phyloP scores from a whole-genome alignment of 2,113 vertebrate species.

The Antechinus stuartii region DNA sequence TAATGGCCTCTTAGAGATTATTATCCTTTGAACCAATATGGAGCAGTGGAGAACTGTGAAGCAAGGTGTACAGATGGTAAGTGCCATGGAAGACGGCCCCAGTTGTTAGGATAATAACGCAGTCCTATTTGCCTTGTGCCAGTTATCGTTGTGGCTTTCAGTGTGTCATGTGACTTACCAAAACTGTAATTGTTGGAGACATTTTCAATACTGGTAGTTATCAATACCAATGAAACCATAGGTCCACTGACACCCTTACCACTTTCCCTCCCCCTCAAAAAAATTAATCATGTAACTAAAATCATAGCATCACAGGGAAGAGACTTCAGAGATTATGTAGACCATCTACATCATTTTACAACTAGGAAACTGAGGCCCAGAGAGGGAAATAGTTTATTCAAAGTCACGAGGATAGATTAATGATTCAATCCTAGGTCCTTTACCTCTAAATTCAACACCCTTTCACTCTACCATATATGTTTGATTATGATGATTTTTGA shows the following conservation, averaged over 20 bases:
- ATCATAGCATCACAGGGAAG: not conserved
- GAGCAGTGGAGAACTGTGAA: not conserved
- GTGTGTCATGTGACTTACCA: not conserved
- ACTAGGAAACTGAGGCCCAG: not conserved
- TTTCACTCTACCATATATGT: not conserved
- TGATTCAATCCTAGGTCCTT: not conserved
- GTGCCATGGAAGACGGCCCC: not conserved
- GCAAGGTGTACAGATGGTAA: not conserved
- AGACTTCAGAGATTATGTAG: not conserved
- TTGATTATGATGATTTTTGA: slow-evolving; percentile 60
- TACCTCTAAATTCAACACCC: not conserved
- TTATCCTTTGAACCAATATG: not conserved
- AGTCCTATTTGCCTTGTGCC: not conserved
- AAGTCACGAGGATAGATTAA: not conserved
- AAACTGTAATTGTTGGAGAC: not conserved
- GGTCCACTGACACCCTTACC: not conserved
- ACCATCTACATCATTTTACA: not conserved
- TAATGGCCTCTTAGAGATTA: not conserved
- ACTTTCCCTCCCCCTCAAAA: no score
- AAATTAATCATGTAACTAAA: not conserved
- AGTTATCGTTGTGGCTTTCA: not conserved
- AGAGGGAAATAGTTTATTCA: not conserved
- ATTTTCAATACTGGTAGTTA: not conserved
- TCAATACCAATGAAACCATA: not conserved
- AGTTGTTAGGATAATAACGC: not conserved